Conservation (phyloP, 2,888 invertebrate genomes). For the Euplagia quadripunctaria region DNA sequence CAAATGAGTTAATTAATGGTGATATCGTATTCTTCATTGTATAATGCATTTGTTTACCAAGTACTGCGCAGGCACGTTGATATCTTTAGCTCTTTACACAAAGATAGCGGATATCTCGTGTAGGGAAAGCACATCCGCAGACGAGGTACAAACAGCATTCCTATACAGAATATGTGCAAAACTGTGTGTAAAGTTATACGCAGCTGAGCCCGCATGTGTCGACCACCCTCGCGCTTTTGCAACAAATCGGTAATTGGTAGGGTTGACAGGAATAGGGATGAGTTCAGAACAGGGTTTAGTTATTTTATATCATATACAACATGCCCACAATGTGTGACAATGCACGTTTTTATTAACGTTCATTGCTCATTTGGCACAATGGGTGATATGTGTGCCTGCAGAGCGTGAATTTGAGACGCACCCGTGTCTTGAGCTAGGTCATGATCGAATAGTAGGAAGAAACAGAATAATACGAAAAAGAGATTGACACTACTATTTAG, state of each 20-base stretch:
- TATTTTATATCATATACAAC: slow-evolving; percentile 31
- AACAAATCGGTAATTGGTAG: slow-evolving; percentile 57
- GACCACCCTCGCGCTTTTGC: slow-evolving; percentile 77
- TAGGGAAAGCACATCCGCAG: slow-evolving; percentile 68
- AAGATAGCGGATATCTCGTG: slow-evolving; percentile 68
- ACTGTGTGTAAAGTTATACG: slow-evolving; percentile 56
- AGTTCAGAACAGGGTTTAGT: slow-evolving; percentile 31
- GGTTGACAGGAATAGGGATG: slow-evolving; percentile 45
- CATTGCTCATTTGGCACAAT: slow-evolving; percentile 47
- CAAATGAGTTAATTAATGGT: neutral
- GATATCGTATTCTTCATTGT: neutral
- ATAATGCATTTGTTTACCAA: slow-evolving; percentile 12
- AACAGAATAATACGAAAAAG: neutral
- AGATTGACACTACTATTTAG: neutral
- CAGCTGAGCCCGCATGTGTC: slow-evolving; percentile 83
- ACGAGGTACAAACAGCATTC: slow-evolving; percentile 44
- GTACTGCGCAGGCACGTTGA: slow-evolving; percentile 22
- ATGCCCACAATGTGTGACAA: slow-evolving; percentile 33
- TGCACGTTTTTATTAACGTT: slow-evolving; percentile 35
- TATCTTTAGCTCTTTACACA: slow-evolving; percentile 38
- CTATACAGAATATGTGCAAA: slow-evolving; percentile 60
- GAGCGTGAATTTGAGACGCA: slow-evolving; percentile 31
- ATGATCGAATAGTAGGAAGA: neutral
- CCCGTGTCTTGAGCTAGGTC: slow-evolving; percentile 42
- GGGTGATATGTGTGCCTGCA: slow-evolving; percentile 31